Conservation (phyloP, 2,797 vertebrate species). For the Chiloscyllium punctatum region DNA sequence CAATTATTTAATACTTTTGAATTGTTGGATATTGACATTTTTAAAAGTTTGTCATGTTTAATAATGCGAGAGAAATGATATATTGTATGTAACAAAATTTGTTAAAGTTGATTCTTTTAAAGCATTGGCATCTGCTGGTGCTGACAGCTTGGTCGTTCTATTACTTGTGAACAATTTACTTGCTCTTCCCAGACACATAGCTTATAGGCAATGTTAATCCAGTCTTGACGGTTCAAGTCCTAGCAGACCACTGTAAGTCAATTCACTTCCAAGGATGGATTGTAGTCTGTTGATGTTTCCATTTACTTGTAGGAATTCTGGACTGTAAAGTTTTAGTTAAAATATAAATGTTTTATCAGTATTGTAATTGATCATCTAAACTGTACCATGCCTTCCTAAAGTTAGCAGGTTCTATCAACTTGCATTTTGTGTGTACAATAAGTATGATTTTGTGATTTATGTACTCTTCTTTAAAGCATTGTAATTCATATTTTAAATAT, state of each 20-base stretch:
- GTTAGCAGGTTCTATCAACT: conserved; percentile 41
- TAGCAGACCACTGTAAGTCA: conserved; percentile 99
- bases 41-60: conserved; percentile 57
- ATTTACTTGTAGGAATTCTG: conserved; percentile 61
- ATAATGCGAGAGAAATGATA: conserved; percentile 36
- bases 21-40: conserved; percentile 58
- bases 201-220: conserved; percentile 98
- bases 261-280: conserved; percentile 87
- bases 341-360: conserved; percentile 3
- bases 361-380: conserved; percentile 25
- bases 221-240: conserved; percentile 93
- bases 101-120: conserved; percentile 32
- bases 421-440: conserved; percentile 55
- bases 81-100: conserved; percentile 46
- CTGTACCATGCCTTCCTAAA: not conserved
- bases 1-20: conserved; percentile 66
- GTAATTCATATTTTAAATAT: conserved; percentile 24
- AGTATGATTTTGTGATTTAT: conserved; percentile 60
- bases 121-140: conserved; percentile 61
- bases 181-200: conserved; percentile 99
- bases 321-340: conserved; percentile 15
- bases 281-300: conserved; percentile 65
- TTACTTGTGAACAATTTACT: conserved; percentile 95
- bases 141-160: conserved; percentile 62
- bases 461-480: conserved; percentile 47